Conservation (phyloP, 2,797 vertebrate species). For the Poecile montanus region DNA sequence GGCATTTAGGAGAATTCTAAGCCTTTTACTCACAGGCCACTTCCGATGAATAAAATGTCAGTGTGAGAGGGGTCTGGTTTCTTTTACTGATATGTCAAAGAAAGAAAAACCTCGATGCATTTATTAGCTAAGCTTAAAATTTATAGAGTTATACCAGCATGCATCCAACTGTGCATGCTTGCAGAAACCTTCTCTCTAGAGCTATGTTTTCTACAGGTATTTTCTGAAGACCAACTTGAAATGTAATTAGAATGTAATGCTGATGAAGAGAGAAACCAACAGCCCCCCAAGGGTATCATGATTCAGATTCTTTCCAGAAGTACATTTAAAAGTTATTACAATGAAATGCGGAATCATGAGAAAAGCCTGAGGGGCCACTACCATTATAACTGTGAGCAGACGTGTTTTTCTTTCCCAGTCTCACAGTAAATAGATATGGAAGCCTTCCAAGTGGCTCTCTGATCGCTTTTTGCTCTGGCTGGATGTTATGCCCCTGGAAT, state of each 20-base stretch:
- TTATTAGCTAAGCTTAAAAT: not conserved
- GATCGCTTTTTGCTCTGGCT: not conserved
- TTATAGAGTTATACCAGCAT: not conserved
- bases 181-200: not conserved
- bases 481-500: not conserved
- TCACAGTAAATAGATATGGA: slow-evolving; percentile 35
- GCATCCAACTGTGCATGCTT: not conserved
- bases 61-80: not conserved
- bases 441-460: not conserved
- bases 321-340: slow-evolving; percentile 24
- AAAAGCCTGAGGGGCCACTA: slow-evolving; percentile 34
- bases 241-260: not conserved
- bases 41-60: slow-evolving; percentile 58
- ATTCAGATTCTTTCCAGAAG: slow-evolving; percentile 21
- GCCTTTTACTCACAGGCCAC: slow-evolving; percentile 60
- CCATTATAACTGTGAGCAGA: slow-evolving; percentile 12
- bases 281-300: not conserved
- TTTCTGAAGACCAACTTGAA: slow-evolving; percentile 6
- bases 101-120: not conserved
- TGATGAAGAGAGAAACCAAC: not conserved
- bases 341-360: slow-evolving; percentile 2
- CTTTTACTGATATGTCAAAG: slow-evolving; percentile 9
- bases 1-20: slow-evolving; percentile 50
- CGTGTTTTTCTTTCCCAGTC: slow-evolving; percentile 5
- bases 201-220: not conserved